Evolutionary conservation across 2,888 invertebrate species (phyloP), one percentile per base, ranked within the genome.

Genomic region (Trisateles emortualis): DNA sequence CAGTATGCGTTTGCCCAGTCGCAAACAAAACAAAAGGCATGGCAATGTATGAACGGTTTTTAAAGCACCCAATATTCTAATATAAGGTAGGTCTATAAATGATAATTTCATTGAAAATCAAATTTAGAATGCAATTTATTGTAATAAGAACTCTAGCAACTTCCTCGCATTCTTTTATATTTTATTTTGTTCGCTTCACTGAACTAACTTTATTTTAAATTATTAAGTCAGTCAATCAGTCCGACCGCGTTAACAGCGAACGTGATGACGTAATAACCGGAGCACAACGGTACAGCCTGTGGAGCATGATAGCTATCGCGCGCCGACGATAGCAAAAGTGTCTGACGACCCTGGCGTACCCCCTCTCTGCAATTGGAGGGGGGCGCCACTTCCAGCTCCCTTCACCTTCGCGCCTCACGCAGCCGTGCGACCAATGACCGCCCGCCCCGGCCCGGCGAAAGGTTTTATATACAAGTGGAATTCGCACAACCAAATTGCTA

Each of bases 401-500:
- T 89, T 90, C 88, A 86, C 90, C 91, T 89, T 87, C 86, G 87
- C 76, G 84, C 84, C 81, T 81, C 86, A 83, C 84, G 83, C 77
- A 71, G 76, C 73, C 71, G 69, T 64, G 70, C 88, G 75, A 87
- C 93, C 93, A 93, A 93, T 93, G 85, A 84, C 85, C 87, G 88
- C 79, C 81, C 86, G 87, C 87, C 82, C 84, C 85, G 83, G 88
- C 84, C 91, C 90, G 92, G 94, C 93, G 92, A 94, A 94, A 94
- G 94, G 94, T 94, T 94, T 94, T 94, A 94, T 94, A 94, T 94
- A 94, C 92, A 90, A 92, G 92, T 93, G 87, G 93, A 93, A 92
- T 93, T 93, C 87, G 93, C 93, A 91, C 88, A 87, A 91, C 88
- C 88, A 90, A 93, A 90, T 90, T 89, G 93, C 93, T 93, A 93